Base-by-base conservation (phyloP, 2,888 invertebrate genomes). In the Bimastos eiseni region DNA sequence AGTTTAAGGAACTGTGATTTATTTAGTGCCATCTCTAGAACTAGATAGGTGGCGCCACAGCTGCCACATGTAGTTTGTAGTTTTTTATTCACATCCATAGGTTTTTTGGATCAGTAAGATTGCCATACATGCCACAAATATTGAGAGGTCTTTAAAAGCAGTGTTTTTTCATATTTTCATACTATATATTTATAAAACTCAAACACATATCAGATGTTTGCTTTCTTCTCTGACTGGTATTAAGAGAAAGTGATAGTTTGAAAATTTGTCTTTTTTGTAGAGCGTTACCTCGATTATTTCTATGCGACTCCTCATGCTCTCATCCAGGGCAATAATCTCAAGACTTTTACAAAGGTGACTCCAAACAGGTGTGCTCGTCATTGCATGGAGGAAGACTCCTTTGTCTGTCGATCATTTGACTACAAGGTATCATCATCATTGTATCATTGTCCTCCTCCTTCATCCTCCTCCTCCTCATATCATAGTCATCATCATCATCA, bases 371-470 rank as follows among this genome's bases (percentile, higher is more conserved):
- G 94, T 91, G 94, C 94, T 30, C 91, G 93, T 88, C 93, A 93
- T 88, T 94, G 94, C 92, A 91, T 94, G 88, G 93, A 94, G 91
- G 94, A 94, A 91, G 92, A 92, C 19, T 92, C 93, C 15, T 94
- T 94, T 91, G 93, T 94, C 36, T 94, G 94, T 91, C 92, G 94
- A 55, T 94, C 94, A 0, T 94, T 94, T 90, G 94, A 94, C 91
- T 94, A 94, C 91, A 93, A 94, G 93, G 94, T 94, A 92, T 89
- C 91, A 33, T 37, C 4, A 70, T n/a, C n/a, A n/a, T n/a, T n/a
- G n/a, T n/a, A n/a, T n/a, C n/a, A n/a, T n/a, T n/a, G n/a, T n/a
- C n/a, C n/a, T n/a, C n/a, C n/a, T n/a, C 24, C 49, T 49, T 49
- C 6, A 49, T 49, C 24, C 21, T n/a, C n/a, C n/a, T n/a, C n/a